Evolutionary conservation across 2,113 vertebrate species (phyloP).

Genomic region (Bungarus multicinctus): DNA sequence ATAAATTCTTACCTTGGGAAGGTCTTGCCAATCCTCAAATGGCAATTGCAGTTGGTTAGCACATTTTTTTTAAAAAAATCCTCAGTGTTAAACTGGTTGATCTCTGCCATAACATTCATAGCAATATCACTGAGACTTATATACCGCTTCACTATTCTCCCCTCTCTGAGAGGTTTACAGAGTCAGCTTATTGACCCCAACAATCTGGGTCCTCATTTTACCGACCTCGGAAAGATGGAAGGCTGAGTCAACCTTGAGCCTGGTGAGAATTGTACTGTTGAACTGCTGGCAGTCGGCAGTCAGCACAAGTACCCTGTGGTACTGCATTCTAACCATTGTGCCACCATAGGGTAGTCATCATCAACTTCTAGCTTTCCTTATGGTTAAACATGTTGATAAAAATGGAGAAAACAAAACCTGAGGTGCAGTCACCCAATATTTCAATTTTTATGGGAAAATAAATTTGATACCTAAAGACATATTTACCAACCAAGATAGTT

Average conservation of each 20-base stretch:
- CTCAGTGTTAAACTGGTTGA: neutral
- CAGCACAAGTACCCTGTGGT: too few relatives aligned
- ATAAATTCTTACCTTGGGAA: neutral
- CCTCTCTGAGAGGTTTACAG: too few relatives aligned
- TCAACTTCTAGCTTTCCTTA: neutral
- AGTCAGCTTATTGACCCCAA: too few relatives aligned
- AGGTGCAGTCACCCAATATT: neutral
- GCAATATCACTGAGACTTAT: too few relatives aligned
- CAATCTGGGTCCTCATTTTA: too few relatives aligned
- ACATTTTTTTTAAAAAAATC: neutral
- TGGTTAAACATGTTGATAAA: neutral
- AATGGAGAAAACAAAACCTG: neutral
- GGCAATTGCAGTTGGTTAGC: neutral
- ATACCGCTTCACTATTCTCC: too few relatives aligned
- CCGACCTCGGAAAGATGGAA: too few relatives aligned
- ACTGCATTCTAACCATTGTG: too few relatives aligned
- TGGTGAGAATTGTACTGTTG: too few relatives aligned
- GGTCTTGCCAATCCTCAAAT: neutral
- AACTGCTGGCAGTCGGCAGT: too few relatives aligned
- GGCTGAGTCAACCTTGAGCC: too few relatives aligned
- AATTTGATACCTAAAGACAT: neutral
- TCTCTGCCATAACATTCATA: neutral
- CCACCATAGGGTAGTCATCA: neutral
- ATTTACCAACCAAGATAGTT: neutral
- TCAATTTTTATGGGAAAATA: neutral